These are phyloP conservation scores for Acanthosepion lycidas DNA, from an alignment of 2,888 invertebrate species.

Conservation along the genomic window DNA sequence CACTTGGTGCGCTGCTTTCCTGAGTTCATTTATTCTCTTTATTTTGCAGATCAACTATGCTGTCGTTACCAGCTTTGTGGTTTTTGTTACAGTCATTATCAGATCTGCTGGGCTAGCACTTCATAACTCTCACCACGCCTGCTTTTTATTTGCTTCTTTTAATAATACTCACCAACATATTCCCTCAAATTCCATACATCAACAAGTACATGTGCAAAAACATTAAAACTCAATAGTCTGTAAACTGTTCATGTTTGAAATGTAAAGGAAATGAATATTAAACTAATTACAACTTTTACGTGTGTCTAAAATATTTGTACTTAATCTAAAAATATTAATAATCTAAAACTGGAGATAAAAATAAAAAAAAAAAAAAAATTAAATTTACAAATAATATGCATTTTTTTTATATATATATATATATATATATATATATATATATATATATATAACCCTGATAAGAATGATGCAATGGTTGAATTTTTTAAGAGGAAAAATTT, in stretches of 20 bases:
- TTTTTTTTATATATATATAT: too few relatives aligned
- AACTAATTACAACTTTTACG: too few relatives aligned
- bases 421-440: too few relatives aligned
- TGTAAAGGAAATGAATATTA: too few relatives aligned
- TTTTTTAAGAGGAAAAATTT: too few relatives aligned
- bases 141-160: background rate
- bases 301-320: too few relatives aligned
- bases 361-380: too few relatives aligned
- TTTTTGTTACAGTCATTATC: constrained; percentile 42
- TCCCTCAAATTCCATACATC: background rate
- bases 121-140: background rate
- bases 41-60: constrained; percentile 42
- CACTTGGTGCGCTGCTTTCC: background rate
- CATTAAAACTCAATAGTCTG: background rate
- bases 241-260: background rate
- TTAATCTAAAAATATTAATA: too few relatives aligned
- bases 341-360: too few relatives aligned
- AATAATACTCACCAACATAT: background rate
- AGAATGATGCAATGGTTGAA: too few relatives aligned
- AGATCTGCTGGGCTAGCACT: constrained; percentile 24
- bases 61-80: constrained; percentile 40
- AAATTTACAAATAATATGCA: too few relatives aligned
- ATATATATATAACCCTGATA: too few relatives aligned
- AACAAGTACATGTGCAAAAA: background rate
- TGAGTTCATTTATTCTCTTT: background rate